Evolutionary conservation across 2,113 vertebrate species (phyloP).

Genomic region (Mustelus asterias): DNA sequence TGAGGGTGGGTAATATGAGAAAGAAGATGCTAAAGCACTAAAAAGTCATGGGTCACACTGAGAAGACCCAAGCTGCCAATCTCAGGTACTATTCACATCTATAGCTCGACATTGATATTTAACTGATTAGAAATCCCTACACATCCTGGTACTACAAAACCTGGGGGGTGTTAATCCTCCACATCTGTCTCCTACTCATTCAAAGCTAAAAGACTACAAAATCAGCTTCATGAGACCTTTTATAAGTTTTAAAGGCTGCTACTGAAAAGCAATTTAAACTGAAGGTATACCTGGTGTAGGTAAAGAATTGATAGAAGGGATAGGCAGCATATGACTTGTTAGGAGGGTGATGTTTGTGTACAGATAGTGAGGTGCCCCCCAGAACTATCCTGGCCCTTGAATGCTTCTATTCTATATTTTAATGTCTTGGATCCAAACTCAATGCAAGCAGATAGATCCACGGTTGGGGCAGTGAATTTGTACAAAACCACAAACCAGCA

Average conservation of each 20-base stretch:
- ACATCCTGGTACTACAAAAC: not conserved
- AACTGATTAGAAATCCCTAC: not conserved
- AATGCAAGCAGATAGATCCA: not conserved
- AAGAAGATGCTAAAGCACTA: not conserved
- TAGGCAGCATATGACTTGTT: not conserved
- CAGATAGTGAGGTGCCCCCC: not conserved
- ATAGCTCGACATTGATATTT: not conserved
- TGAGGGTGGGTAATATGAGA: not conserved
- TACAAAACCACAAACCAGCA: not conserved
- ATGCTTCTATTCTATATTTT: not conserved
- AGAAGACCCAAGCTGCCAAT: not conserved
- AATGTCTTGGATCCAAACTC: not conserved
- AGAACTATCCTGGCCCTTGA: not conserved
- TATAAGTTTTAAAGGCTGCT: not conserved
- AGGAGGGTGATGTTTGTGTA: not conserved
- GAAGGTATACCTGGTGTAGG: not conserved
- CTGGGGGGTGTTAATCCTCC: not conserved
- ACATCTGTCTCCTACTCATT: not conserved
- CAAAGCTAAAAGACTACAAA: not conserved
- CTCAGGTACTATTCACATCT: not conserved
- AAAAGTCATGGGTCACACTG: not conserved
- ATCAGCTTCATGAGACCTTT: not conserved
- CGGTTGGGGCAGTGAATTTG: not conserved
- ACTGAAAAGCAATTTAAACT: not conserved
- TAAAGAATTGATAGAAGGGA: not conserved